phyloP scores from a whole-genome alignment of 2,113 vertebrate genomes.

The Oncorhynchus tshawytscha region DNA sequence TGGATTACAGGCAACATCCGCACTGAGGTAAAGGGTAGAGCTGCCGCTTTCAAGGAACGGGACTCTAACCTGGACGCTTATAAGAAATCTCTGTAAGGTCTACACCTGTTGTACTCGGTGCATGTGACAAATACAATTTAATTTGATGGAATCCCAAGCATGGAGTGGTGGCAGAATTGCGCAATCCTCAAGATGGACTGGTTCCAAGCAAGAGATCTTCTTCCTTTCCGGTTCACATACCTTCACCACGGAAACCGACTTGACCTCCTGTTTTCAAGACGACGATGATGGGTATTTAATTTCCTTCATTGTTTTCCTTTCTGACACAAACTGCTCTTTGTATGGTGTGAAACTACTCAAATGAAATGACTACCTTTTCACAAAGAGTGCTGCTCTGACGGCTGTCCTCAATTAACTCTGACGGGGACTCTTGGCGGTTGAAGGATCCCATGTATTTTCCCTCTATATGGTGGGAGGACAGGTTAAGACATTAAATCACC shows the following conservation, averaged over 20 bases:
- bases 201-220: constrained; percentile 46
- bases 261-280: constrained; percentile 18
- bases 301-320: neutral
- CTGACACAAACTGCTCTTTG: constrained; percentile 3
- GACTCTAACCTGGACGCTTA: no score
- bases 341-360: neutral
- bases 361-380: neutral
- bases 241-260: constrained; percentile 32
- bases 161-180: constrained; percentile 68
- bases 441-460: no score
- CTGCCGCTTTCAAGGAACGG: no score
- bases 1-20: no score
- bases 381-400: neutral
- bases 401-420: neutral
- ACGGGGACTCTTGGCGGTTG: neutral
- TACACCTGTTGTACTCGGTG: no score
- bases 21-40: no score
- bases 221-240: constrained; percentile 48
- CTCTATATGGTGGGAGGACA: no score
- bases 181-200: constrained; percentile 59
- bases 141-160: constrained; percentile 67
- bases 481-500: no score
- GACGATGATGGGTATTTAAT: neutral
- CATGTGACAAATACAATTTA: no score
- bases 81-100: no score